Conservation (phyloP, 2,888 invertebrate species). For the Anoplius nigerrimus region DNA sequence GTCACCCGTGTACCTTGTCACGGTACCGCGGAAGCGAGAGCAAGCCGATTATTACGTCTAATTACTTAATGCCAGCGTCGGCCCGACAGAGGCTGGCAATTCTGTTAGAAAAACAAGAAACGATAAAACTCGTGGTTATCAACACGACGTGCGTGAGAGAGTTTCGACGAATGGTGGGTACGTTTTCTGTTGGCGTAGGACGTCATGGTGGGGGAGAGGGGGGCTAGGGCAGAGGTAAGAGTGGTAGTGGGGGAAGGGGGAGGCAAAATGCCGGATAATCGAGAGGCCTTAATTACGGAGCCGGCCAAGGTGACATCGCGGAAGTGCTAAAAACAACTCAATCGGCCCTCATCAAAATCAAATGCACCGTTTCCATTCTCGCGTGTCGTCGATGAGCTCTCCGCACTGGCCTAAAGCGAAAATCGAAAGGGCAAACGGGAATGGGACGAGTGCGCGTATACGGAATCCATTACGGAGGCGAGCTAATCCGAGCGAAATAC, state of each 20-base stretch:
- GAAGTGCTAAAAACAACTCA: slow-evolving; percentile 14
- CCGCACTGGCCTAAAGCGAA: not conserved
- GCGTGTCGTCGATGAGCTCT: not conserved
- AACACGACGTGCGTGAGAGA: slow-evolving; percentile 31
- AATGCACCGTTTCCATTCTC: not conserved
- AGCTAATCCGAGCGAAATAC: not conserved
- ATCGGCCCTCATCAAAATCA: slow-evolving; percentile 5
- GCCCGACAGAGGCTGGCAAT: slow-evolving; percentile 49
- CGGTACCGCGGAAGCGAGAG: slow-evolving; percentile 47
- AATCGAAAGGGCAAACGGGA: not conserved
- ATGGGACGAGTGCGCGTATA: not conserved
- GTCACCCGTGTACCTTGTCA: slow-evolving; percentile 34
- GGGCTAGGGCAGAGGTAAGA: too few relatives aligned
- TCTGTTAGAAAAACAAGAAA: slow-evolving; percentile 42
- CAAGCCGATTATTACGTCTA: slow-evolving; percentile 52
- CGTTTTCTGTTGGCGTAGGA: not conserved
- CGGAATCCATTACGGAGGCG: not conserved
- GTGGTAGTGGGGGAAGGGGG: not conserved
- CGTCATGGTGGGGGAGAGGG: not conserved
- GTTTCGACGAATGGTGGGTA: slow-evolving; percentile 21
- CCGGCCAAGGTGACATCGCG: slow-evolving; percentile 28
- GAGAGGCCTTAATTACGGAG: slow-evolving; percentile 35
- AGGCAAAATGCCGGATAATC: slow-evolving; percentile 18
- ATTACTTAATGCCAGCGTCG: slow-evolving; percentile 43
- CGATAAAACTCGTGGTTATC: slow-evolving; percentile 34